Conservation (phyloP, 2,888 invertebrate genomes). For the Eutolmus rufibarbis region DNA sequence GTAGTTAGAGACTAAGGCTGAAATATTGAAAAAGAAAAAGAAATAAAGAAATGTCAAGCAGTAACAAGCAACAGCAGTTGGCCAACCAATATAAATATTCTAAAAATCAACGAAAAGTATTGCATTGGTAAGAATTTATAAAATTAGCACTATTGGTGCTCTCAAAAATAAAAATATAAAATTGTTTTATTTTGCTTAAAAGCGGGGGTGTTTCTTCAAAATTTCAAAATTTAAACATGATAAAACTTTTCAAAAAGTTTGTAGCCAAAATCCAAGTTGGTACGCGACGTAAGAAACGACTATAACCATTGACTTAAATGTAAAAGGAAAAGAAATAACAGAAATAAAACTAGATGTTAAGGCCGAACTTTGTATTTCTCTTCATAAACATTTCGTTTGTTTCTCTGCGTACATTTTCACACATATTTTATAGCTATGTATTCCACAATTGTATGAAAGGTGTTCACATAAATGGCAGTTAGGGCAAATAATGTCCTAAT, state of each 20-base stretch:
- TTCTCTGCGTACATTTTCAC: neutral
- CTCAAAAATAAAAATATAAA: neutral
- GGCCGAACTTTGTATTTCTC: neutral
- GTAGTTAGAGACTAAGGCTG: neutral
- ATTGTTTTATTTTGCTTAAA: neutral
- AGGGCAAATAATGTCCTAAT: neutral
- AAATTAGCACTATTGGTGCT: neutral
- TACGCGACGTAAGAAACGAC: neutral
- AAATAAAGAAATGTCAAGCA: neutral
- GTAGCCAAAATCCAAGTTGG: neutral
- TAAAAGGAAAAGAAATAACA: neutral
- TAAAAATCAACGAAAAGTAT: neutral
- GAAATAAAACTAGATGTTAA: too few relatives aligned
- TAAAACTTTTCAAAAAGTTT: neutral
- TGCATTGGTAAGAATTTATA: neutral
- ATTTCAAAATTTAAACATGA: neutral
- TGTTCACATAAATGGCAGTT: neutral
- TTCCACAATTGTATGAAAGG: neutral
- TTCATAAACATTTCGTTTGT: neutral
- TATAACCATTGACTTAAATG: neutral
- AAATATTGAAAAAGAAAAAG: neutral
- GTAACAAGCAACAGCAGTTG: neutral
- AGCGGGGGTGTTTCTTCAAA: neutral
- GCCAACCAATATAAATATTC: neutral
- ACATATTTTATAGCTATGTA: neutral